Conservation (phyloP, 2,113 vertebrate species). For the Actinemys pallida region DNA sequence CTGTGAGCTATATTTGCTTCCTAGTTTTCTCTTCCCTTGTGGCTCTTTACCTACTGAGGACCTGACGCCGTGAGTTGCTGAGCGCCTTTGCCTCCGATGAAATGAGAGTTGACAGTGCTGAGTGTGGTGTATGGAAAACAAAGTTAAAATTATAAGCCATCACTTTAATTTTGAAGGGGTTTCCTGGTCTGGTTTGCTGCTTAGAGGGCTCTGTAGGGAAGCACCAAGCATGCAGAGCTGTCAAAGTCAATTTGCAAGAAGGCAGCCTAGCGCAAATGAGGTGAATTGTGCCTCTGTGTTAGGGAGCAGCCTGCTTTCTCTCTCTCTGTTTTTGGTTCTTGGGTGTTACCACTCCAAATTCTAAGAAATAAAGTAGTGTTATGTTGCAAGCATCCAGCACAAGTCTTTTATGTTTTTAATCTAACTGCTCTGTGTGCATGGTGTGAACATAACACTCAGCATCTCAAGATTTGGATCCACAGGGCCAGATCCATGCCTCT, state of each 20-base stretch:
- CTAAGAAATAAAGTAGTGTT: not conserved
- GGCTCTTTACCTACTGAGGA: not conserved
- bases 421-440: not conserved
- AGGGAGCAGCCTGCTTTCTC: not conserved
- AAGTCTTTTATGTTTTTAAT: not conserved
- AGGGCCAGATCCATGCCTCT: not conserved
- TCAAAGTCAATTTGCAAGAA: not conserved
- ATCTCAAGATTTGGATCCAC: not conserved
- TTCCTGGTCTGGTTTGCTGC: not conserved
- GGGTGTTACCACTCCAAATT: not conserved
- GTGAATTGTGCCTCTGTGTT: not conserved
- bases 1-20: not conserved
- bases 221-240: not conserved
- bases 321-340: not conserved
- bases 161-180: not conserved
- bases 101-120: not conserved
- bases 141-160: not conserved
- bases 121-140: not conserved
- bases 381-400: not conserved
- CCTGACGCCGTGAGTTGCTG: not conserved
- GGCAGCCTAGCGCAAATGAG: not conserved
- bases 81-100: not conserved
- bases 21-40: not conserved
- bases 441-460: not conserved
- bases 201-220: not conserved